Evolutionary conservation across 2,797 vertebrate genomes (phyloP), one percentile per base, ranked within the genome.

Genomic region (Hafferia zeledoni): DNA sequence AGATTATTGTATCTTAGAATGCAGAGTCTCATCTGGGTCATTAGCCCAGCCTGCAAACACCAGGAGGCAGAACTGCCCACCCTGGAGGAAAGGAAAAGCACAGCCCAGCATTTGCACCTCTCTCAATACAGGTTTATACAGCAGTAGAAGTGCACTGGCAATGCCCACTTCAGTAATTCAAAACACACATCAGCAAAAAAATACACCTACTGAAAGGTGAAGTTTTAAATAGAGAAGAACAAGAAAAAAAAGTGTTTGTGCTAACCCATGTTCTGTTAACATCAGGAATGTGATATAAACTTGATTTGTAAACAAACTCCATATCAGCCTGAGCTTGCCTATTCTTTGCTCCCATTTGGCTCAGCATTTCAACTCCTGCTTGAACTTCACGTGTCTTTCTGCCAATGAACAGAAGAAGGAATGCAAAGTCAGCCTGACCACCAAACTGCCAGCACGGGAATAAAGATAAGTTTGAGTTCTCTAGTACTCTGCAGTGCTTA

Each of bases 401-500:
- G 5, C 35, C 35, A 57, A 24, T 3, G 41, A 80, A 46, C 64
- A 74, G 71, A 71, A 13, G 5, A 25, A 61, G 30, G 37, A 93
- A 14, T 14, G 30, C 60, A 57, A 71, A 90, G 56, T 41, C 80
- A 92, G 83, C 67, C 88, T 70, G 67, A 50, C 56, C 75, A 87
- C 67, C 52, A 17, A 35, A 13, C 46, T 76, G 83, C 88, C 70
- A 93, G 60, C 46, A 5, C 2, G 2, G 83, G 87, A 95, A 94
- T 93, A 67, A 93, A 90, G 96, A 71, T 68, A 95, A 93, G 83
- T 89, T 83, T 83, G 90, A 56, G 13, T 64, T 80, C 90, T 39
- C 55, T 13, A n/a, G 49, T 9, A 25, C 67, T 90, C 23, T 37
- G 37, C 27, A 56, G 56, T 13, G 46, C 41, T 85, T 33, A 87